Conservation (phyloP, 2,113 vertebrate genomes). For the rabbit (Oryctolagus cuniculus) region mOryCun1.1 NC_091443.1:99209001-99209500, state of each 20-base stretch:
- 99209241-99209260: not conserved
- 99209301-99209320: not conserved
- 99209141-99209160: too few species aligned
- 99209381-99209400: not conserved
- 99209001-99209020: too few species aligned
- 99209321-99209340: not conserved
- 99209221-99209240: not conserved
- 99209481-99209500: constrained; percentile 22
- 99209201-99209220: not conserved
- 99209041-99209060: too few species aligned
- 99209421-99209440: constrained; percentile 42
- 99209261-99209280: not conserved
- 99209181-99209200: too few species aligned
- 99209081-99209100: too few species aligned
- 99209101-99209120: too few species aligned
- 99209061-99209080: too few species aligned
- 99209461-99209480: not conserved
- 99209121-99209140: too few species aligned
- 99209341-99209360: not conserved
- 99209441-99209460: not conserved
- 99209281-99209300: not conserved
- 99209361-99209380: constrained; percentile 30
- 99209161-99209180: too few species aligned
- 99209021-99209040: too few species aligned
- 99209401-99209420: constrained; percentile 24